These are phyloP conservation scores for Aquatica leii DNA, from an alignment of 2,888 invertebrate genomes.

Conservation along the genomic window DNA sequence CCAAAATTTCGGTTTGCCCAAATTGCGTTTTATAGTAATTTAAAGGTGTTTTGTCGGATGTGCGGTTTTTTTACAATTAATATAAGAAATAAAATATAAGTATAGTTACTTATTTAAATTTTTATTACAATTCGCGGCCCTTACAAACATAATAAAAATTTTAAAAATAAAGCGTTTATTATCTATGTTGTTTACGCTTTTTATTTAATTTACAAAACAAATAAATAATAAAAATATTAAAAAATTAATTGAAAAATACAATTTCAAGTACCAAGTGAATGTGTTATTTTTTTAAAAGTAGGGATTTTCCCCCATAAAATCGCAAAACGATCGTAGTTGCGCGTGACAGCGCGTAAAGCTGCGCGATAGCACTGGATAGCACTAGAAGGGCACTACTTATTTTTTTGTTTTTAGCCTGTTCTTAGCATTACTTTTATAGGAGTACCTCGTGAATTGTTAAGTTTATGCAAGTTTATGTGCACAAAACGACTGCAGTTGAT, in stretches of 20 bases:
- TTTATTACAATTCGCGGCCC: conserved; percentile 4
- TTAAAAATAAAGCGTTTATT: conserved; percentile 1
- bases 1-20: conserved; percentile 2
- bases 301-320: conserved; percentile 1
- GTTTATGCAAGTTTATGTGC: no score
- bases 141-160: not conserved
- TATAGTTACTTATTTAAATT: conserved; percentile 1
- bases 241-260: conserved; percentile 3
- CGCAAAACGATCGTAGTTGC: no score
- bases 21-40: not conserved
- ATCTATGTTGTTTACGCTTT: not conserved
- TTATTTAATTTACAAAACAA: conserved; percentile 1
- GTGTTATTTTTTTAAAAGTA: conserved; percentile 3
- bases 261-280: conserved; percentile 1
- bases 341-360: no score
- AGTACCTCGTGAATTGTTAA: no score
- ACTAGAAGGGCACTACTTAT: no score
- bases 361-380: no score
- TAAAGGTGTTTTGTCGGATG: conserved; percentile 3
- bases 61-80: conserved; percentile 4
- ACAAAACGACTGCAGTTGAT: no score
- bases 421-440: no score
- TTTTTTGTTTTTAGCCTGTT: no score
- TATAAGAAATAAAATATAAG: conserved; percentile 2
- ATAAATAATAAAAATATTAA: conserved; percentile 4